phyloP scores from a whole-genome alignment of 2,797 vertebrate genomes.

The Sebastiscus tertius region DNA sequence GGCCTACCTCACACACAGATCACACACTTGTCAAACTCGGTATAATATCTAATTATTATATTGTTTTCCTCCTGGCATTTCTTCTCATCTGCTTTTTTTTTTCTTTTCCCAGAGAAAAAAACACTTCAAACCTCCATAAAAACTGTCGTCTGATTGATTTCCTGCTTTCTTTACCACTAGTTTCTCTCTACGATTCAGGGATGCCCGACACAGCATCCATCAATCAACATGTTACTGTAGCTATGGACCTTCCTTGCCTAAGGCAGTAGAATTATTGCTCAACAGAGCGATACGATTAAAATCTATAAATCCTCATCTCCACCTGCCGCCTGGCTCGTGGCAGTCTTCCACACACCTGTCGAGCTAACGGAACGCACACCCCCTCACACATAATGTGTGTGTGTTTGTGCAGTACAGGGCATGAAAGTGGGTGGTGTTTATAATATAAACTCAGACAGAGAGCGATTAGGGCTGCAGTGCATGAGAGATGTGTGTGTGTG shows the following conservation, averaged over 20 bases:
- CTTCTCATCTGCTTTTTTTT: background rate
- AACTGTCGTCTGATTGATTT: background rate
- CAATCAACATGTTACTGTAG: slow-evolving; percentile 55
- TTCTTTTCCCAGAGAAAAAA: background rate
- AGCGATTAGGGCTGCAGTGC: slow-evolving; percentile 43
- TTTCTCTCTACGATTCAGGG: slow-evolving; percentile 18
- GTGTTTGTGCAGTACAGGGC: background rate
- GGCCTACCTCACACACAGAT: background rate
- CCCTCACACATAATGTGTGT: background rate
- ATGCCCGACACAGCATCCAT: slow-evolving; percentile 48
- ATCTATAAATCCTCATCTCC: slow-evolving; percentile 83
- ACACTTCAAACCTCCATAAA: background rate
- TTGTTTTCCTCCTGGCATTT: background rate
- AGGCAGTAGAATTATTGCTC: slow-evolving; percentile 79
- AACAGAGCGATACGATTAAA: slow-evolving; percentile 80
- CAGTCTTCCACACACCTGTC: slow-evolving; percentile 78
- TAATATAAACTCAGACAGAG: slow-evolving; percentile 71
- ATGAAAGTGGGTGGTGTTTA: slow-evolving; percentile 61
- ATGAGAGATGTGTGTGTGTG: slow-evolving; percentile 29
- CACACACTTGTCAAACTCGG: background rate
- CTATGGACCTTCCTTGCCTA: slow-evolving; percentile 48
- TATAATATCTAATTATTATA: background rate
- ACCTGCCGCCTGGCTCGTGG: slow-evolving; percentile 82
- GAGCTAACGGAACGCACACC: slow-evolving; percentile 70
- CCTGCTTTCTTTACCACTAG: background rate